A percentile compares a stretch with the other conserved stretches of the same genome.
These are phyloP conservation scores for Sialis fuliginosa DNA, from an alignment of 2,888 invertebrate species.

Conservation along the genomic window DNA sequence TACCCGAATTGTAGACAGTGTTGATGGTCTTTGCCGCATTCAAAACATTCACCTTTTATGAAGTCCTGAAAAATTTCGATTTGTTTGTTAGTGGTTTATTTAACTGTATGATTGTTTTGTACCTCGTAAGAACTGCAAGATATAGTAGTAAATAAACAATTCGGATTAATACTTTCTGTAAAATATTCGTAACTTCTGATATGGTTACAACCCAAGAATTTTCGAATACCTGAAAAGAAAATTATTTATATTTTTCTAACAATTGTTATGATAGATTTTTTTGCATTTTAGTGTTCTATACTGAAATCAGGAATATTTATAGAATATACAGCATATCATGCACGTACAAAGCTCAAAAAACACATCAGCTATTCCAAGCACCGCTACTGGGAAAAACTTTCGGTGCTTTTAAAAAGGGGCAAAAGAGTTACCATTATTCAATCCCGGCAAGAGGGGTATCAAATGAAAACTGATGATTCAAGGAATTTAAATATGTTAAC, in stretches of 20 bases:
- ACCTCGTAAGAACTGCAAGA: conserved; percentile 65
- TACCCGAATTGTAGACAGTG: conserved; percentile 53
- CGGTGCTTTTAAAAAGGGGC: too few relatives aligned
- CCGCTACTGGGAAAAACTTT: too few relatives aligned
- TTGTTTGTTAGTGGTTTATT: neutral
- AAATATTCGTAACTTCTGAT: conserved; percentile 69
- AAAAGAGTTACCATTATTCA: too few relatives aligned
- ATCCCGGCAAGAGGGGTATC: too few relatives aligned
- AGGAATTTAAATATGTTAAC: too few relatives aligned
- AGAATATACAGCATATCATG: too few relatives aligned
- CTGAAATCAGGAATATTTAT: too few relatives aligned
- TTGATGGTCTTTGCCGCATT: conserved; percentile 45
- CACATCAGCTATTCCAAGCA: too few relatives aligned
- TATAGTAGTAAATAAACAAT: conserved; percentile 61
- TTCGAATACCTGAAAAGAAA: conserved; percentile 34
- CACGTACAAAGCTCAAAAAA: too few relatives aligned
- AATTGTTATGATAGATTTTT: too few relatives aligned
- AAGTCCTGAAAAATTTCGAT: conserved; percentile 34
- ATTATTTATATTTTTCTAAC: neutral
- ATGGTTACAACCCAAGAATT: conserved; percentile 73
- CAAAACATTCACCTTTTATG: conserved; percentile 48
- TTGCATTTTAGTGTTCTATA: too few relatives aligned
- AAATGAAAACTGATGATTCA: too few relatives aligned
- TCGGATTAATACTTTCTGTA: conserved; percentile 61
- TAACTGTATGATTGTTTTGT: conserved; percentile 12